Conservation (phyloP, 2,888 invertebrate genomes). For the Globia sparganii region DNA sequence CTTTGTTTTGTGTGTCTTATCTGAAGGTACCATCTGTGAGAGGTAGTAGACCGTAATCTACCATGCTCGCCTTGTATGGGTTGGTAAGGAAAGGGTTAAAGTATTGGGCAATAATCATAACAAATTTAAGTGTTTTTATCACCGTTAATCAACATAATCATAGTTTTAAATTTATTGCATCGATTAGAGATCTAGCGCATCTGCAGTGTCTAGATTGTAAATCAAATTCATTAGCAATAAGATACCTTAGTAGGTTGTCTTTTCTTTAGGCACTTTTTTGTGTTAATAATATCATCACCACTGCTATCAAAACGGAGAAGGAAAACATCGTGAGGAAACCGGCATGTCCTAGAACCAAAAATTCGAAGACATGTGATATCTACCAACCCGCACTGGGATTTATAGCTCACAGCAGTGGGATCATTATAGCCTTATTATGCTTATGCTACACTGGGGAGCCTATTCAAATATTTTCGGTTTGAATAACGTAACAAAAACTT, state of each 20-base stretch:
- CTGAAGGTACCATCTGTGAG: neutral
- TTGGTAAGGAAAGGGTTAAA: too few relatives aligned
- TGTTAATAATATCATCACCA: too few relatives aligned
- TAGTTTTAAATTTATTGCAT: neutral
- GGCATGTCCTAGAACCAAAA: too few relatives aligned
- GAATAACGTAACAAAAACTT: neutral
- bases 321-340: neutral
- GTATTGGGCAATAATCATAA: neutral
- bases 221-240: neutral
- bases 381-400: neutral
- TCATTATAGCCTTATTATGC: neutral
- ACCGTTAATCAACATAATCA: neutral
- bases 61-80: too few relatives aligned
- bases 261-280: too few relatives aligned
- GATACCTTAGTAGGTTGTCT: too few relatives aligned
- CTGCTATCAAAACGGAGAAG: neutral
- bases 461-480: neutral
- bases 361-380: neutral
- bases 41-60: neutral
- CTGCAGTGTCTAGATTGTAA: neutral
- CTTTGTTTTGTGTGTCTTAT: conserved; percentile 16
- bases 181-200: too few relatives aligned
- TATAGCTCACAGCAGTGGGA: neutral
- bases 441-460: neutral
- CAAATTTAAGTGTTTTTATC: neutral